Evolutionary conservation across 2,888 invertebrate genomes (phyloP).

Genomic region (Phragmatobia fuliginosa): DNA sequence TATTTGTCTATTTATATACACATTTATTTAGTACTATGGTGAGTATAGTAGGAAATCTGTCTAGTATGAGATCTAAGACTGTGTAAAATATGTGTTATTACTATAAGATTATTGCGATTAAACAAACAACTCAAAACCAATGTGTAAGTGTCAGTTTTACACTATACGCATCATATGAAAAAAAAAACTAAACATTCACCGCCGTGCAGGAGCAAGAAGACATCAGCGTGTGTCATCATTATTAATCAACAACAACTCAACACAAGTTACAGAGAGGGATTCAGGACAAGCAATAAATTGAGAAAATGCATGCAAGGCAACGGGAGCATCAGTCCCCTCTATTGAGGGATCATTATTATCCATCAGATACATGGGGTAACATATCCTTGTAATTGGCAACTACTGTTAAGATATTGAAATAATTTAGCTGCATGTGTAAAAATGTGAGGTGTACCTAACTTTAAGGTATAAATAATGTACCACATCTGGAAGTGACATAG

Average conservation of each 20-base stretch:
- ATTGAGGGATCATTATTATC: too few relatives aligned
- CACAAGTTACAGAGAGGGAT: background rate
- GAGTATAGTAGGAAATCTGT: too few relatives aligned
- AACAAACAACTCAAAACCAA: background rate
- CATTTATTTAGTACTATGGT: too few relatives aligned
- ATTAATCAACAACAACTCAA: conserved; percentile 6
- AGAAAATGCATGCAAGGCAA: conserved; percentile 12
- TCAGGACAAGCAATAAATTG: conserved; percentile 5
- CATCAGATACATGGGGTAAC: conserved; percentile 9
- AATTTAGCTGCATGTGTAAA: background rate
- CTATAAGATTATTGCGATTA: background rate
- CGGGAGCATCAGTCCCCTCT: background rate
- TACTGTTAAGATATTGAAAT: background rate
- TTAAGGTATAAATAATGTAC: too few relatives aligned
- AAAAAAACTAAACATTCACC: background rate
- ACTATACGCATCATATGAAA: background rate
- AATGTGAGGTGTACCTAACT: too few relatives aligned
- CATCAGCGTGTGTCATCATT: conserved; percentile 2
- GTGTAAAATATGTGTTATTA: too few relatives aligned
- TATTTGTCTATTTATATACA: too few relatives aligned
- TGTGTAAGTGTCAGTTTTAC: background rate
- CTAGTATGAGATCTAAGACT: too few relatives aligned
- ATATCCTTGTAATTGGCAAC: background rate
- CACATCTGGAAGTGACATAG: too few relatives aligned
- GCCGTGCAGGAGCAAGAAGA: too few relatives aligned